Percentiles rank a stretch among this genome's conserved stretches.
These are phyloP conservation scores for Drosophila pseudoobscura DNA, from an alignment of 1,140 invertebrate genomes.

Conservation along the genomic window DNA sequence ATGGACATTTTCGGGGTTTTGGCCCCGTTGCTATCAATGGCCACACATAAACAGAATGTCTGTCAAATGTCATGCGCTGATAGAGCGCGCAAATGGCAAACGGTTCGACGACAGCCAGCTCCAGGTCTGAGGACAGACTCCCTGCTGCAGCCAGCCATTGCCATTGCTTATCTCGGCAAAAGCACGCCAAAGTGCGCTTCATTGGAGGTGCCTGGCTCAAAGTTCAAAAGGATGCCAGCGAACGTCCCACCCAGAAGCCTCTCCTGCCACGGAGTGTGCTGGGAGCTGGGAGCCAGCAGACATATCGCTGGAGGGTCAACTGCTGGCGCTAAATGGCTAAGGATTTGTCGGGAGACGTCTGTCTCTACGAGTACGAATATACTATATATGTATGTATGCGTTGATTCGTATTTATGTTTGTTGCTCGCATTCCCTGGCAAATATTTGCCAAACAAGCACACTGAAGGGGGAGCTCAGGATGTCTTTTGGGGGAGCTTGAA, in stretches of 20 bases:
- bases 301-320: conserved; percentile 40
- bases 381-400: neutral
- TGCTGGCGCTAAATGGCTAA: conserved; percentile 68
- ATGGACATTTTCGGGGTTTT: conserved; percentile 26
- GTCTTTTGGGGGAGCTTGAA: conserved; percentile 28
- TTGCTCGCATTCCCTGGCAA: conserved; percentile 66
- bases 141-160: conserved; percentile 47
- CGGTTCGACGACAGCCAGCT: conserved; percentile 39
- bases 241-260: neutral
- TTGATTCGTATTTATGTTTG: conserved; percentile 73
- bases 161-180: conserved; percentile 67
- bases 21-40: conserved; percentile 65
- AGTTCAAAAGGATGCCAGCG: conserved; percentile 65
- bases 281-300: conserved; percentile 2
- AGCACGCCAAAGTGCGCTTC: conserved; percentile 72
- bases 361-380: conserved; percentile 14
- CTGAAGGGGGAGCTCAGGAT: neutral
- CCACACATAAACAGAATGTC: conserved; percentile 54
- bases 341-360: conserved; percentile 65
- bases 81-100: conserved; percentile 73
- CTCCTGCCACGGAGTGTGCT: conserved; percentile 4
- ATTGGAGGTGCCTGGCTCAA: conserved; percentile 61
- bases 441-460: conserved; percentile 73
- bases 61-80: conserved; percentile 76
- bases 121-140: conserved; percentile 37